Evolutionary conservation across 2,113 vertebrate species (phyloP), one percentile per base, ranked within the genome.

Genomic region (Pagrus major): DNA sequence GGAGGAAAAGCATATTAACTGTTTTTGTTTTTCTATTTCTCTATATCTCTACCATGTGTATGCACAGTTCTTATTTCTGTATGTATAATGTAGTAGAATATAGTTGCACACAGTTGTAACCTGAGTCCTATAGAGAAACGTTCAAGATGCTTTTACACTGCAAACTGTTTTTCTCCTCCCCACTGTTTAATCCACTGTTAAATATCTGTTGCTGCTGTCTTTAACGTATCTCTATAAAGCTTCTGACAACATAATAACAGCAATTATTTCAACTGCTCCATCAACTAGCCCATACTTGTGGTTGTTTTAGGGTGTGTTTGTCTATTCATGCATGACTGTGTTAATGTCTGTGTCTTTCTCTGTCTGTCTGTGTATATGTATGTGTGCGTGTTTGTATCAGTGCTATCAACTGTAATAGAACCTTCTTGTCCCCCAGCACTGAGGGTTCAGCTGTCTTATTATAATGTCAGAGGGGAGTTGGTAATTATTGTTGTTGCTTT

Each of bases 231-330:
- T 78, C 37, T 35, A 33, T 59, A 80, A 70, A 76, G 69, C 47
- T 21, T 5, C 67, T 78, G 81, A 66, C 81, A 77, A 47, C 68
- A 73, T 87, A 84, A 89, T 90, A 79, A 88, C 82, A 81, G 78
- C 71, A 88, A 87, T 92, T 84, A 78, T 47, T 37, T 55, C 61
- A 20, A 16, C 21, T 16, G 63, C 70, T 39, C 49, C 20, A 55
- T 54, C 71, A 84, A 37, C 76, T 3, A 39, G 86, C 65, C 78
- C 39, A 21, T 70, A 68, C 83, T 80, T 79, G 85, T 71, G 56
- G 25, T 8, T 37, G 64, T 86, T 82, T 69, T 29, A 23, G 86
- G 78, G 75, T 33, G 73, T 77, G 79, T 85, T 70, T 79, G 85
- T 77, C 33, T 80, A n/a, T 63, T 52, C 20, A 31, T 69, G 64